Base-by-base conservation (phyloP, 2,888 invertebrate genomes). In the Caenorhabditis sp. region DNA sequence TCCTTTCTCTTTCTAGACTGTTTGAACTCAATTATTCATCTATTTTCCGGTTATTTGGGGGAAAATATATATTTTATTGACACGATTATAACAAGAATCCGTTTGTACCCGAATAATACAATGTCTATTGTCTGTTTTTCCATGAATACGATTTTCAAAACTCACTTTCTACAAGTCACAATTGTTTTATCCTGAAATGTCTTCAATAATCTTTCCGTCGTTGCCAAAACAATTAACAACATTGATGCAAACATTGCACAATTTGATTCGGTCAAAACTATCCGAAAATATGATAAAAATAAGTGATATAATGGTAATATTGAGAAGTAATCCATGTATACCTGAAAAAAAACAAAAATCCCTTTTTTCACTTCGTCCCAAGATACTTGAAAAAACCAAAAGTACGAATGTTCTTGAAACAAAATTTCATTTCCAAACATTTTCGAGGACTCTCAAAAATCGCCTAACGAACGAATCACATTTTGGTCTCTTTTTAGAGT, bases 211-310 rank as follows among this genome's bases (percentile, higher is more conserved):
- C 87, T 68, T 64, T 87, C 87, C 1, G 84, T 78, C 1, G 87
- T 87, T 21, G 87, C 87, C 57, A 83, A 62, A 54, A 87, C 66
- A 66, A 87, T 87, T 63, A 87, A 76, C 38, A 87, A 76, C 80
- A 85, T 83, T 10, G 87, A 87, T 17, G 83, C 78, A 70, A 87
- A 87, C 80, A 87, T 84, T 36, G 84, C 85, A 36, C 78, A 80
- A 57, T 82, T 81, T 21, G 77, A 71, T 50, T 81, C 82, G 10
- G 78, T 69, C 49, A 83, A 59, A n/a, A 80, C 75, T 14, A 81
- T 38, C 17, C 77, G 73, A 27, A 80, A 70, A 69, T 87, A 87
- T 20, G 78, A 74, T 17, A 87, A 75, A 71, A 85, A 87, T 43
- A 86, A 36, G 59, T 78, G 81, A 67, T 85, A 87, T 31, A 87